Percentiles rank a stretch among this genome's conserved stretches.
These are phyloP conservation scores for Rhopalosiphum padi DNA, from an alignment of 1,140 invertebrate species.

Conservation along the genomic window DNA sequence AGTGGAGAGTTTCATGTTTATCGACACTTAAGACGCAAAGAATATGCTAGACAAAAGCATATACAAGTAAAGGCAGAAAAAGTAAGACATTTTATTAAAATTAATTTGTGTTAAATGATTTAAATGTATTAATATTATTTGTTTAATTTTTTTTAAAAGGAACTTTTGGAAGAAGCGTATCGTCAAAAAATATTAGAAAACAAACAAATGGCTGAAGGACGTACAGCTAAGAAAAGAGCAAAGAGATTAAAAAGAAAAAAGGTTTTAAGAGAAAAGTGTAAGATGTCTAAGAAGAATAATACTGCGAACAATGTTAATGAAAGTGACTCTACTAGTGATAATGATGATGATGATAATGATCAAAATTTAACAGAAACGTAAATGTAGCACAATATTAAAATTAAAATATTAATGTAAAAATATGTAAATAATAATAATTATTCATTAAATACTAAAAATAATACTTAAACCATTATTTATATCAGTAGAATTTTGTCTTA, in stretches of 20 bases:
- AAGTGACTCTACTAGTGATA: constrained; percentile 32
- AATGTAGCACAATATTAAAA: neutral
- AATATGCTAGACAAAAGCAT: constrained; percentile 92
- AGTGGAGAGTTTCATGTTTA: constrained; percentile 99
- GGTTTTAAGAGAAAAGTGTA: constrained; percentile 67
- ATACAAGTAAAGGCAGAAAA: constrained; percentile 87
- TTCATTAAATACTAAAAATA: neutral
- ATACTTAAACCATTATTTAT: neutral
- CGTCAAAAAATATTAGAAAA: constrained; percentile 83
- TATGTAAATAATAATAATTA: neutral
- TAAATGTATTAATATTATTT: neutral
- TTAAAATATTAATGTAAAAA: neutral
- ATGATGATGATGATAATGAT: neutral
- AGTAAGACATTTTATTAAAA: constrained; percentile 65
- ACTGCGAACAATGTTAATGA: constrained; percentile 60
- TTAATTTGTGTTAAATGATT: neutral
- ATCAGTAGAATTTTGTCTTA: neutral
- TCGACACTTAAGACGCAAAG: constrained; percentile 89
- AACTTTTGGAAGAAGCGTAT: constrained; percentile 83
- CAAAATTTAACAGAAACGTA: neutral
- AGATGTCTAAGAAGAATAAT: constrained; percentile 63
- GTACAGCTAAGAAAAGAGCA: constrained; percentile 83
- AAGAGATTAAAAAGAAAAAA: constrained; percentile 81
- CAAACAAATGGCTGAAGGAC: constrained; percentile 75
- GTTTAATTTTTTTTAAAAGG: constrained; percentile 66